Evolutionary conservation across 2,113 vertebrate genomes (phyloP).

Genomic region (Stictonetta naevosa): DNA sequence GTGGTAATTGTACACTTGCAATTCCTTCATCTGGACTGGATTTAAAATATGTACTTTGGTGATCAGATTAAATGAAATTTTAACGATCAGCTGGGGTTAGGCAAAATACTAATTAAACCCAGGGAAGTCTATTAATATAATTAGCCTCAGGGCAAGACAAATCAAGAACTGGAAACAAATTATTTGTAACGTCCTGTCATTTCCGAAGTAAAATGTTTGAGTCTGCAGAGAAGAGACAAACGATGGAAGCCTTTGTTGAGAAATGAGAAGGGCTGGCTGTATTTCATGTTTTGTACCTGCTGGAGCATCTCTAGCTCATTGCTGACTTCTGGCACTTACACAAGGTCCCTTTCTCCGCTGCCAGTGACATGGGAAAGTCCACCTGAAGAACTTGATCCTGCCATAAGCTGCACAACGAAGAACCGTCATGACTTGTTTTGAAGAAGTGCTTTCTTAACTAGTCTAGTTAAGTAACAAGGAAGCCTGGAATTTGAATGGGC

Average conservation of each 20-base stretch:
- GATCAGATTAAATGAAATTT: constrained; percentile 41
- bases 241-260: background rate
- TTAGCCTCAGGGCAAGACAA: constrained; percentile 17
- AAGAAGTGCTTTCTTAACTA: background rate
- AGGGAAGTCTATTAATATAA: constrained; percentile 42
- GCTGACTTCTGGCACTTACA: background rate
- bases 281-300: background rate
- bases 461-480: background rate
- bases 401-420: background rate
- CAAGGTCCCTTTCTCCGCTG: background rate
- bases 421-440: rapidly evolving
- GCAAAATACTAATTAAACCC: constrained; percentile 60
- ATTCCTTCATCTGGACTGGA: constrained; percentile 22
- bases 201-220: background rate
- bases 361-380: background rate
- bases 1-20: constrained; percentile 16
- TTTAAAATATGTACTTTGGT: constrained; percentile 37
- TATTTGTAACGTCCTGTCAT: constrained; percentile 27
- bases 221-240: background rate
- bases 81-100: constrained; percentile 40
- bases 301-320: background rate
- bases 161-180: constrained; percentile 54
- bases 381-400: background rate
- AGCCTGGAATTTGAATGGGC: background rate
- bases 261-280: background rate